These are phyloP conservation scores for Solea senegalensis DNA, from an alignment of 2,113 vertebrate species.

Conservation along the genomic window DNA sequence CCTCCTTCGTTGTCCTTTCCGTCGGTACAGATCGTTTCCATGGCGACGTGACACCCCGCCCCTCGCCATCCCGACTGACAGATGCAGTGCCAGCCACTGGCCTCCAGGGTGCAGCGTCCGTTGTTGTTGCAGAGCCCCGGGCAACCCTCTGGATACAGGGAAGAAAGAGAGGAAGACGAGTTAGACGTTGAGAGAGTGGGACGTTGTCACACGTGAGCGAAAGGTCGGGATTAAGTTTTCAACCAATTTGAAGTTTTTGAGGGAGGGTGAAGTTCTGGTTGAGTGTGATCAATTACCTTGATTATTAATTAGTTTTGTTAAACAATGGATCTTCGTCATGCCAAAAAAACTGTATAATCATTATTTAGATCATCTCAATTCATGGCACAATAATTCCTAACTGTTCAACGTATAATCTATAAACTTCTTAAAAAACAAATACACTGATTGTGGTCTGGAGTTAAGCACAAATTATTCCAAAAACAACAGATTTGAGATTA, in stretches of 20 bases:
- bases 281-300: slow-evolving; percentile 17
- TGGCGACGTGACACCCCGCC: slow-evolving; percentile 95
- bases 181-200: slow-evolving; percentile 6
- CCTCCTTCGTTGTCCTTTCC: slow-evolving; percentile 99
- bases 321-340: not conserved
- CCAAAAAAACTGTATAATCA: not conserved
- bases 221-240: slow-evolving; percentile 62
- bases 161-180: slow-evolving; percentile 36
- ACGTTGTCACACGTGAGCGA: not conserved
- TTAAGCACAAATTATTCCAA: not conserved
- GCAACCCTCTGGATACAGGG: slow-evolving; percentile 89
- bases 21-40: slow-evolving; percentile 96
- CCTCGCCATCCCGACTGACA: slow-evolving; percentile 98
- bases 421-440: not conserved
- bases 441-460: not conserved
- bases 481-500: not conserved
- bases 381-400: slow-evolving; percentile 9
- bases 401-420: not conserved
- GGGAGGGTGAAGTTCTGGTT: slow-evolving; percentile 30
- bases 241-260: slow-evolving; percentile 42
- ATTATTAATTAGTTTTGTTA: not conserved
- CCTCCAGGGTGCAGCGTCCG: slow-evolving; percentile 94
- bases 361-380: slow-evolving; percentile 7
- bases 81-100: slow-evolving; percentile 97
- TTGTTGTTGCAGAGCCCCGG: slow-evolving; percentile 99